Evolutionary conservation across 2,888 invertebrate species (phyloP), one percentile per base, ranked within the genome.

Genomic region (Auanema sp.): DNA sequence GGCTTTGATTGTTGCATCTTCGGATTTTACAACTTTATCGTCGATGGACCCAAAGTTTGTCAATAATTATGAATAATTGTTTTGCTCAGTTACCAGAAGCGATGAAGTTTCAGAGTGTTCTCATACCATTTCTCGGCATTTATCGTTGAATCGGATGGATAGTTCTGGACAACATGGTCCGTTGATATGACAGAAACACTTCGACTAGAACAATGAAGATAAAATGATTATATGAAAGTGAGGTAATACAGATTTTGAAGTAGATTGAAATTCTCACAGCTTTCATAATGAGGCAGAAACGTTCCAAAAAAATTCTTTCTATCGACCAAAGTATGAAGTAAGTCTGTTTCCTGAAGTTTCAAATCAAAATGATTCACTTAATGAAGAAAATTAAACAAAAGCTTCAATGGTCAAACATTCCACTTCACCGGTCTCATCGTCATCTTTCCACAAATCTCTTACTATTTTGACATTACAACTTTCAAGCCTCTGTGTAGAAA

Each of bases 81-180:
- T 5, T n/a, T n/a, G 14, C 40, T 12, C 2, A 77, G 59, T 11
- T 0, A 91, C 93, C 0, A 90, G 62, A 83, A 83, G 18, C 83
- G 63, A 16, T 77, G 75, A 64, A 83, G 66, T 40, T 64, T 54
- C 64, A 83, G 85, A 66, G 88, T 88, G 61, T 88, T 87, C 84
- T 91, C 90, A 83, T 91, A 91, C 81, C 81, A 81, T 23, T 77
- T 73, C 14, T 75, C 73, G n/a, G 78, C 90, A 41, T 88, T 86
- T 84, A 92, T 92, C 94, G 97, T 95, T 74, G 89, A 87, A 51
- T 89, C 86, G 79, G 96, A 92, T 0, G 95, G 93, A 84, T 96
- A 95, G 85, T 97, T 97, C 2, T 94, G 95, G 1, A 98, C 97
- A 49, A 94, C 90, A 84, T 98, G 97, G 84, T 98, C 97, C 64